A percentile compares a stretch with the other conserved stretches of the same genome.
Conservation (phyloP, 2,888 invertebrate genomes). For the Lymantria dispar region DNA sequence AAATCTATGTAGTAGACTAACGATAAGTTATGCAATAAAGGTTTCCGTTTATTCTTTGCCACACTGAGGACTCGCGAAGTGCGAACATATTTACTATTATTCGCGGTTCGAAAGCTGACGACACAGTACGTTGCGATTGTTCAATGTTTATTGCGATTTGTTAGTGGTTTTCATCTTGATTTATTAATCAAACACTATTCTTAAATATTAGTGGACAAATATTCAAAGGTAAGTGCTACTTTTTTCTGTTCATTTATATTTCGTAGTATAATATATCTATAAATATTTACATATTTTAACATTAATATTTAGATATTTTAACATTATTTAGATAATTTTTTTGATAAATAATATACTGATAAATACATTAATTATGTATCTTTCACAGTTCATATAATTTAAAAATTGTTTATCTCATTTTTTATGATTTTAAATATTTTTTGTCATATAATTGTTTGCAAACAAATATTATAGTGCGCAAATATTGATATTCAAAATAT, state of each 20-base stretch:
- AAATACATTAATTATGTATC: neutral
- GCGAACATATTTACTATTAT: slow-evolving; percentile 20
- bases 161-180: slow-evolving; percentile 8
- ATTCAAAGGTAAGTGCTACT: neutral
- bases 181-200: too few species aligned
- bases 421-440: neutral
- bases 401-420: neutral
- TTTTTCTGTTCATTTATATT: neutral
- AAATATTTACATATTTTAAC: too few species aligned
- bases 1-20: slow-evolving; percentile 1
- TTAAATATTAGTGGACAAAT: neutral
- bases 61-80: neutral
- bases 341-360: neutral
- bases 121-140: slow-evolving; percentile 36
- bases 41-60: slow-evolving; percentile 23
- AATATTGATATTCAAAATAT: slow-evolving; percentile 4
- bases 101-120: slow-evolving; percentile 45
- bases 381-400: neutral
- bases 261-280: neutral
- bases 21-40: slow-evolving; percentile 19
- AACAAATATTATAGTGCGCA: slow-evolving; percentile 29
- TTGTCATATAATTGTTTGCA: slow-evolving; percentile 29
- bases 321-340: too few species aligned
- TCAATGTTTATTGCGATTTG: slow-evolving; percentile 4
- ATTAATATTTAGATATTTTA: too few species aligned